Base-by-base conservation (phyloP, 2,888 invertebrate genomes). In the Physocephala rufipes region DNA sequence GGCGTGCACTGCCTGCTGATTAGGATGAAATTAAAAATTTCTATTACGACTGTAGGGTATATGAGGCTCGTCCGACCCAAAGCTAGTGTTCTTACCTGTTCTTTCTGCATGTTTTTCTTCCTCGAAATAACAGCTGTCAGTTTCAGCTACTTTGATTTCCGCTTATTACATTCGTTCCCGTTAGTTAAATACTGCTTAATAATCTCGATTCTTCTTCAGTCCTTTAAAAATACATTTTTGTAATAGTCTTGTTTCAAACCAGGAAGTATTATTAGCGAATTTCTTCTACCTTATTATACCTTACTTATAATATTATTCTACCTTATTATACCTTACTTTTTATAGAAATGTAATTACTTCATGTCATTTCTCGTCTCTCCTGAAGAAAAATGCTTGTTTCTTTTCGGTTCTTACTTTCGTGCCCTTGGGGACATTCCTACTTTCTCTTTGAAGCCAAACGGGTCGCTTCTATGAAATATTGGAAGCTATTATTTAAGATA, bases 151-250 rank as follows among this genome's bases (percentile, higher is more conserved):
- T 7, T 51, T 53, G 66, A 66, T 66, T 66, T 51, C 64, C 30
- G 30, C 59, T n/a, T 43, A 28, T 61, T 61, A 16, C 61, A n/a
- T 26, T 28, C 53, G 13, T 53, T 13, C 13, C 24, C 58, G 21
- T 58, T 21, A 4, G 53, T 36, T 7, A 4, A 36, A 36, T 36
- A 9, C 19, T 49, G 7, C 49, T 12, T 19, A 49, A 2, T 12
- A 9, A 15, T 15, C 15, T 45, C 12, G 21, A 45, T 16, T 53
- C 43, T 49, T 67, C 67, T 67, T 49, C 58, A 67, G 67, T 67
- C 67, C 55, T 58, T 67, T 67, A 67, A 67, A 67, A 45, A 58
- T n/a, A 58, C 55, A 58, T 58, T 43, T 24, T 45, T 36, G 36
- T 36, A 36, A 21, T 15, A 26, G 4, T 47, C 63, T 45, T 58